phyloP scores from a whole-genome alignment of 2,113 vertebrate species.

The Paratilapia polleni region DNA sequence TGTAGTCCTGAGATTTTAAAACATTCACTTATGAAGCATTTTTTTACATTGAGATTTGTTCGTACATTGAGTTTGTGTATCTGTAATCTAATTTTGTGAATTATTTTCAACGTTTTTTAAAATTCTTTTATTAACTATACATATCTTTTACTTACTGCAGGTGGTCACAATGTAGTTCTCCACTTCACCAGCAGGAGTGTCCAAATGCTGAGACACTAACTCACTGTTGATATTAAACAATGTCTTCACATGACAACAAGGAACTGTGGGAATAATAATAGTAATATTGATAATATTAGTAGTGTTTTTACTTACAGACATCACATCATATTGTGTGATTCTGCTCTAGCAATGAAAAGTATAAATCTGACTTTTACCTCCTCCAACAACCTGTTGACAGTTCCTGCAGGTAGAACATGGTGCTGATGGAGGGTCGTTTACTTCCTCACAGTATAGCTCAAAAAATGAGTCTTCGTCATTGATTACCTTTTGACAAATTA shows the following conservation, averaged over 20 bases:
- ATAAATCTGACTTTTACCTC: background rate
- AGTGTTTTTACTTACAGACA: background rate
- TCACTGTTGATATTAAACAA: background rate
- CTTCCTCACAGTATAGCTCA: background rate
- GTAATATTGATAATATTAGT: background rate
- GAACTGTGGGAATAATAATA: background rate
- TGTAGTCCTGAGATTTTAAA: no score
- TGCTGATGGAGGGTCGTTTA: background rate
- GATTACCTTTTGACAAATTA: background rate
- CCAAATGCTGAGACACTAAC: background rate
- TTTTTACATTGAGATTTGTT: no score
- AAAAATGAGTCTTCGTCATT: background rate
- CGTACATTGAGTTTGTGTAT: no score
- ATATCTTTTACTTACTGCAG: no score
- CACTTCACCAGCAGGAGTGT: constrained; percentile 4
- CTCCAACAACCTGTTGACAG: no score
- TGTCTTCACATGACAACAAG: background rate
- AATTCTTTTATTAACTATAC: no score
- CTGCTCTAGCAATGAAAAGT: background rate
- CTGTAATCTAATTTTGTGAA: accelerated
- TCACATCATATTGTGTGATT: background rate
- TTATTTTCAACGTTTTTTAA: no score
- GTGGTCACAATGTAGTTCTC: background rate
- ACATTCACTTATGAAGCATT: no score
- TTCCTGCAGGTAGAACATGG: background rate